Evolutionary conservation across 2,888 invertebrate species (phyloP).

Genomic region (Orchesellides sinensis): DNA sequence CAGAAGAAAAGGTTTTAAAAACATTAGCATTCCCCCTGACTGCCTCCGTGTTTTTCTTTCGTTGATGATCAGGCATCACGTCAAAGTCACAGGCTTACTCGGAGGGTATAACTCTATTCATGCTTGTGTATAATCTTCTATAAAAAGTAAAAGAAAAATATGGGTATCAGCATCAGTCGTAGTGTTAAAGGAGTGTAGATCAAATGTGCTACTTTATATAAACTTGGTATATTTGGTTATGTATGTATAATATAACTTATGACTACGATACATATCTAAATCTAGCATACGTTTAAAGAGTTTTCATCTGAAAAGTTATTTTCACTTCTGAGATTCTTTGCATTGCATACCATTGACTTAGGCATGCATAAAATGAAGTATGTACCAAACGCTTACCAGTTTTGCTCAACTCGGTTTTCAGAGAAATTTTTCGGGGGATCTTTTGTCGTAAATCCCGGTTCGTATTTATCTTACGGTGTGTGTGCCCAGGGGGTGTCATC

Average conservation of each 20-base stretch:
- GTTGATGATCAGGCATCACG: constrained; percentile 33
- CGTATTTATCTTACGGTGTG: constrained; percentile 73
- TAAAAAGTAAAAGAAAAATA: background rate
- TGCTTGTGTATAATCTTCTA: constrained; percentile 39
- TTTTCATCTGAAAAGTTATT: constrained; percentile 16
- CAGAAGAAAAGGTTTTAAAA: constrained; percentile 32
- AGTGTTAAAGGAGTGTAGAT: background rate
- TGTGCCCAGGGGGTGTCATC: constrained; percentile 74
- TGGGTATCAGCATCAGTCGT: background rate
- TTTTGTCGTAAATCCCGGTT: constrained; percentile 73
- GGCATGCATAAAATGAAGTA: constrained; percentile 31
- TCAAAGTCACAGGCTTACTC: constrained; percentile 12
- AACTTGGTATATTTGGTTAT: too few species aligned
- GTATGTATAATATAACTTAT: background rate
- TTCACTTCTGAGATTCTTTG: constrained; percentile 9
- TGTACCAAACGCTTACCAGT: too few species aligned
- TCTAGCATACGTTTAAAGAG: background rate
- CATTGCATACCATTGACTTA: constrained; percentile 23
- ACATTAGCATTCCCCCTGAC: constrained; percentile 50
- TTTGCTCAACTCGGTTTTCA: background rate
- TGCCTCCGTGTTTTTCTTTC: constrained; percentile 48
- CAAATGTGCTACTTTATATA: too few species aligned
- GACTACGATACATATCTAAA: too few species aligned
- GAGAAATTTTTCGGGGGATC: constrained; percentile 24
- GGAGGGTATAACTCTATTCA: too few species aligned